Percentiles rank a stretch among this genome's conserved stretches.
Conservation (phyloP, 2,888 invertebrate species). For the Chrysolina oricalcia region DNA sequence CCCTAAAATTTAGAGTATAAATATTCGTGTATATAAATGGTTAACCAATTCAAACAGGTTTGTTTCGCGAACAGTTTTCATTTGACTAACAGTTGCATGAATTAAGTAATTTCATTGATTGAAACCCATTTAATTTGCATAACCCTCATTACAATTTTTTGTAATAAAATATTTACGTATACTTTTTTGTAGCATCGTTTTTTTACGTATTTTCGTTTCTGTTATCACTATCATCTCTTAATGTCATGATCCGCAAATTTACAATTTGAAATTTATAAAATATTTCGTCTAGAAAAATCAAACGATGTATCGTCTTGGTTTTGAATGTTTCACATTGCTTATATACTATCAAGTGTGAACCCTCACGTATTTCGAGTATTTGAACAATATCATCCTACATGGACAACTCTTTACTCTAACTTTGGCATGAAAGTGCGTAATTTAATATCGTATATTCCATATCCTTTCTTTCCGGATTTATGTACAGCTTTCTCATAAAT, state of each 20-base stretch:
- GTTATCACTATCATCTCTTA: constrained; percentile 66
- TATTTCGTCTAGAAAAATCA: constrained; percentile 31
- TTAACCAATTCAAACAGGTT: constrained; percentile 64
- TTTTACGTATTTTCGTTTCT: constrained; percentile 69
- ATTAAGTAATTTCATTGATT: constrained; percentile 40
- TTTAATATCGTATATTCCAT: constrained; percentile 72
- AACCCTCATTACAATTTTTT: constrained; percentile 62
- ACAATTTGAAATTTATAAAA: constrained; percentile 30
- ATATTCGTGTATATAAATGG: constrained; percentile 62
- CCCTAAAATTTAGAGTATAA: constrained; percentile 67
- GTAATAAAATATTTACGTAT: constrained; percentile 69
- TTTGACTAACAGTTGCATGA: constrained; percentile 41
- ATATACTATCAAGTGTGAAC: constrained; percentile 46
- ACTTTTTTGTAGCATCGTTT: constrained; percentile 69
- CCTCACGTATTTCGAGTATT: constrained; percentile 59
- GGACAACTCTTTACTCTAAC: constrained; percentile 71
- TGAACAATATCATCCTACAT: constrained; percentile 68
- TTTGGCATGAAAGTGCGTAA: constrained; percentile 73
- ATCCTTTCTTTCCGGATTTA: constrained; percentile 70
- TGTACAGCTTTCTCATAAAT: constrained; percentile 65
- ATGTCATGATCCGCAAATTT: constrained; percentile 58
- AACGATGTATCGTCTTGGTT: constrained; percentile 18
- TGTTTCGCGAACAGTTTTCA: constrained; percentile 44
- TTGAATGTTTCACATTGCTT: constrained; percentile 58
- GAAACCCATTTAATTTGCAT: constrained; percentile 63